A percentile compares a stretch with the other conserved stretches of the same genome.
Conservation (phyloP, 1,140 invertebrate species). For the Reticulitermes speratus region DNA sequence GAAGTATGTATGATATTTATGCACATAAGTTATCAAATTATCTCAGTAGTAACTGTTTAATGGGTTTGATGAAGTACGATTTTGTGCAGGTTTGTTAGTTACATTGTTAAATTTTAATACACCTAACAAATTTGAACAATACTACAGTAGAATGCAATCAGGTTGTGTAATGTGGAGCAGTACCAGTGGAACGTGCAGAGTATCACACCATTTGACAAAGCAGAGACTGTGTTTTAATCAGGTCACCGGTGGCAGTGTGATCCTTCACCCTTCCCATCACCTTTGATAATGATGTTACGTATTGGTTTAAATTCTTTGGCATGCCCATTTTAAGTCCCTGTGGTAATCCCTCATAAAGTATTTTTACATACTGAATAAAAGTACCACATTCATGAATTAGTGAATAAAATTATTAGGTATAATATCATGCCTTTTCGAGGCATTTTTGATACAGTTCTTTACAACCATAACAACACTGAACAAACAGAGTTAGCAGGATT, state of each 20-base stretch:
- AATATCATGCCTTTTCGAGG: not conserved
- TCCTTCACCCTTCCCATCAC: not conserved
- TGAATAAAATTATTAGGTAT: not conserved
- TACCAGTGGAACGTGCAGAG: not conserved
- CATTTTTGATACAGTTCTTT: not conserved
- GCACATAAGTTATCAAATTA: not conserved
- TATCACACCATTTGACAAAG: not conserved
- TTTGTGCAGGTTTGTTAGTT: not conserved
- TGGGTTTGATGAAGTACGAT: not conserved
- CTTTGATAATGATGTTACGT: not conserved
- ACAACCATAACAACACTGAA: not conserved
- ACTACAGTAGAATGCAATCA: not conserved
- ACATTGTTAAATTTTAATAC: not conserved
- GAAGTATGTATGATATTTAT: not conserved
- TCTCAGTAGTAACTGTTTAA: slow-evolving; percentile 10
- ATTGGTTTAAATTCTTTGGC: not conserved
- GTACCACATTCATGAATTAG: not conserved
- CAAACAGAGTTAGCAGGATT: not conserved
- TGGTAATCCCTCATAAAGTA: not conserved
- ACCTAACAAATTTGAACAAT: not conserved
- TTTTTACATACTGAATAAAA: not conserved
- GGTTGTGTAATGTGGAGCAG: not conserved
- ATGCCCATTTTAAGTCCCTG: not conserved
- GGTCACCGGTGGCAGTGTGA: not conserved
- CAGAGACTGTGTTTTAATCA: not conserved